Evolutionary conservation across 2,113 vertebrate species (phyloP).

Genomic region (Tyrannus savana): DNA sequence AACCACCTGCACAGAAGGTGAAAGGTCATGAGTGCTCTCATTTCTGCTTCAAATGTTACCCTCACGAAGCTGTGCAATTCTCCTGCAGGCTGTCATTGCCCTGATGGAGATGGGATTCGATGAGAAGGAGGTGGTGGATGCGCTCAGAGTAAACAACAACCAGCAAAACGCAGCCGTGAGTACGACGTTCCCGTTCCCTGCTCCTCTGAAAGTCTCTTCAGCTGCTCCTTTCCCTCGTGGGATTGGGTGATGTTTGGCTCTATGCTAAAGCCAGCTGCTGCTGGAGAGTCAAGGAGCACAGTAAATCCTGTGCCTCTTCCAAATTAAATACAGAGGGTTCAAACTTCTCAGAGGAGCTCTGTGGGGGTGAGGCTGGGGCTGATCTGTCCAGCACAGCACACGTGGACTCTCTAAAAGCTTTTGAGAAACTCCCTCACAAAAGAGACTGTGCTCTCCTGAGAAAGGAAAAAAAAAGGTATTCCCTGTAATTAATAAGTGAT

Average conservation of each 20-base stretch:
- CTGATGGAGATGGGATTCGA: constrained; percentile 99
- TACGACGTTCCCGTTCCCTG: background rate
- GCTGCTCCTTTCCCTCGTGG: background rate
- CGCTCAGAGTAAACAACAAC: constrained; percentile 95
- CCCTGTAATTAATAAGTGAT: background rate
- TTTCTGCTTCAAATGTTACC: background rate
- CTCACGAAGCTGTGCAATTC: background rate
- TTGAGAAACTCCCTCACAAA: background rate
- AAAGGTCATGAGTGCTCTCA: background rate
- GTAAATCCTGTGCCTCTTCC: background rate
- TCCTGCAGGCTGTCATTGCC: constrained; percentile 87
- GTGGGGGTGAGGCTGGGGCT: background rate
- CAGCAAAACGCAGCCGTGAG: constrained; percentile 94
- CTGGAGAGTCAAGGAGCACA: background rate
- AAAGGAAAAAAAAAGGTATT: background rate
- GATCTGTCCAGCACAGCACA: background rate
- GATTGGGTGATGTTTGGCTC: background rate
- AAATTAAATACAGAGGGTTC: background rate
- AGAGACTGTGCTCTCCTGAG: background rate
- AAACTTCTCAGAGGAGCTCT: background rate
- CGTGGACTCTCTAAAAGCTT: no score
- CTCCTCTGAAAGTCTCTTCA: background rate
- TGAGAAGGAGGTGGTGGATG: constrained; percentile 94
- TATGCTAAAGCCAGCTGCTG: background rate
- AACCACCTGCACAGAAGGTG: background rate